These are phyloP conservation scores for Lota lota DNA, from an alignment of 2,113 vertebrate genomes.

Conservation along the genomic window DNA sequence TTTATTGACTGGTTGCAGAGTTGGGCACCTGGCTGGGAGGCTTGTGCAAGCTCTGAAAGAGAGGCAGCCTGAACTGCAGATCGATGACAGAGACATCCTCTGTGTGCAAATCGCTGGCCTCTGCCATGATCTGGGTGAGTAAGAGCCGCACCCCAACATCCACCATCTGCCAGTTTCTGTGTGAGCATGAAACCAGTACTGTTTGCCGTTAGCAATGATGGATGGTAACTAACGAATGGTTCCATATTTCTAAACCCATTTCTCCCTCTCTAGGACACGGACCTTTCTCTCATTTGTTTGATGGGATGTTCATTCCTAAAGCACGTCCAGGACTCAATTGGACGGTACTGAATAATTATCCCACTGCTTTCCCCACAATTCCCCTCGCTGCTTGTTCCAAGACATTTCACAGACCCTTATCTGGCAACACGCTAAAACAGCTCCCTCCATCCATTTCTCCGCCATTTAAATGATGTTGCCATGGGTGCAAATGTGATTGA, in stretches of 20 bases:
- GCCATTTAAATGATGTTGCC: too few relatives aligned
- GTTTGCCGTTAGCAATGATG: background rate
- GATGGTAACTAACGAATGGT: background rate
- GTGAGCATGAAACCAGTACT: background rate
- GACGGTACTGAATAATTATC: conserved; percentile 73
- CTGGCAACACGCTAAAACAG: too few relatives aligned
- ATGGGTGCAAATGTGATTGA: too few relatives aligned
- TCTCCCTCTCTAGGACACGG: conserved; percentile 80
- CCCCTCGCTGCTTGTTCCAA: too few relatives aligned
- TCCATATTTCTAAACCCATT: background rate
- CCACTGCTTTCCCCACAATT: too few relatives aligned
- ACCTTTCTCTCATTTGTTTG: conserved; percentile 73
- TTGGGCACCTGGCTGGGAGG: conserved; percentile 83
- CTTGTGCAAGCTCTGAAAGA: conserved; percentile 77
- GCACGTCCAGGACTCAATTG: conserved; percentile 72
- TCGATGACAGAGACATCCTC: conserved; percentile 81
- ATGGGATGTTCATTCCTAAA: conserved; percentile 86
- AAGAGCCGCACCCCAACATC: background rate
- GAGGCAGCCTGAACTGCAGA: conserved; percentile 84
- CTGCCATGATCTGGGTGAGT: conserved; percentile 91
- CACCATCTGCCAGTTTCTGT: background rate
- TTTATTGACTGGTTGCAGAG: conserved; percentile 62
- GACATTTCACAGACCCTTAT: too few relatives aligned
- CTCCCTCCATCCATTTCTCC: too few relatives aligned
- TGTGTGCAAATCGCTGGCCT: conserved; percentile 96